A percentile compares a stretch with the other conserved stretches of the same genome.
Evolutionary conservation across 2,797 vertebrate genomes (phyloP).

Genomic region (Gambusia yucatana): DNA sequence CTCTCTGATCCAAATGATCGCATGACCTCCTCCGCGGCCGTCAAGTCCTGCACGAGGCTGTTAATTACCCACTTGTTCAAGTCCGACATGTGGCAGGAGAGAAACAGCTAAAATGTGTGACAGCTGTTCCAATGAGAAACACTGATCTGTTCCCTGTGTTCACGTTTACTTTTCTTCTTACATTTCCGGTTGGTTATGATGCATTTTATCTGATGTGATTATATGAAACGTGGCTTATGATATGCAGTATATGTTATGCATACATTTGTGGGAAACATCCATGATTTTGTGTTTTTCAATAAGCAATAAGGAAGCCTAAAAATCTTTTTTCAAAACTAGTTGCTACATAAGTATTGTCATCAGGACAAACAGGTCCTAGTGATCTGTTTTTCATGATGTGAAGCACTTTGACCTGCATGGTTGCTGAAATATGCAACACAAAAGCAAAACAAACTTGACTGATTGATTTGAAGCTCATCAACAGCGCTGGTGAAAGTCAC

Average conservation of each 20-base stretch:
- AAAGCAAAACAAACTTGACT: too few relatives aligned
- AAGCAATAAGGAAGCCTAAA: background rate
- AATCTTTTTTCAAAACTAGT: background rate
- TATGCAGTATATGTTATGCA: background rate
- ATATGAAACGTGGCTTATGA: background rate
- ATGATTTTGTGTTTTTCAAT: background rate
- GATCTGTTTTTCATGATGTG: background rate
- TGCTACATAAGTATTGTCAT: background rate
- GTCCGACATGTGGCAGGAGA: too few relatives aligned
- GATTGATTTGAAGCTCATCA: background rate
- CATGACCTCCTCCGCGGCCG: too few relatives aligned
- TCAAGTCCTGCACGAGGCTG: too few relatives aligned
- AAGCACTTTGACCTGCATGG: too few relatives aligned
- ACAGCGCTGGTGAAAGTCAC: background rate
- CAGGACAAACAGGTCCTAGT: background rate
- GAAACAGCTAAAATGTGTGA: too few relatives aligned
- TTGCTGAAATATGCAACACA: too few relatives aligned
- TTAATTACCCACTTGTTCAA: too few relatives aligned
- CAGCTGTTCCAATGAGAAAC: too few relatives aligned
- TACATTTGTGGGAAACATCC: background rate
- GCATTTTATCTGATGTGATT: background rate
- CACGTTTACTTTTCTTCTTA: background rate
- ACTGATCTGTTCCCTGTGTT: background rate
- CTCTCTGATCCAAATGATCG: too few relatives aligned
- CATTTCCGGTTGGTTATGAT: background rate